A percentile compares a stretch with the other conserved stretches of the same genome.
These are phyloP conservation scores for Arrhopalites spinosus DNA, from an alignment of 2,888 invertebrate species.

Conservation along the genomic window DNA sequence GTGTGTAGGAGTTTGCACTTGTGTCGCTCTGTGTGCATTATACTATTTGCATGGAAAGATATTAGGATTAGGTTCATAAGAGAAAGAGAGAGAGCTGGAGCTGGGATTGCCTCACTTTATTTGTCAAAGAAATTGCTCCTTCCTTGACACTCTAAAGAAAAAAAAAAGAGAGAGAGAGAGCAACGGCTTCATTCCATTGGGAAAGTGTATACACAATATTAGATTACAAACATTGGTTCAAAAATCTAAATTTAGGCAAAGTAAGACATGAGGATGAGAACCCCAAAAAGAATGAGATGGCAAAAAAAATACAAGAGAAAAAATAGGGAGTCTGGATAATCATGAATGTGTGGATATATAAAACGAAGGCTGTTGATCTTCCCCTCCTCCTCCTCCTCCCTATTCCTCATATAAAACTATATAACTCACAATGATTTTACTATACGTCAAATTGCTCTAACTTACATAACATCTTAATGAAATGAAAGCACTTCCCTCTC, in stretches of 20 bases:
- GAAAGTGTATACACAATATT: not conserved
- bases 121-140: slow-evolving; percentile 13
- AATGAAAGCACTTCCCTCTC: not conserved
- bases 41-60: too few relatives aligned
- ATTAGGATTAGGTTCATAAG: too few relatives aligned
- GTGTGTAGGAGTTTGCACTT: too few relatives aligned
- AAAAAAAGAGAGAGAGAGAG: not conserved
- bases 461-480: not conserved
- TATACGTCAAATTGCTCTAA: not conserved
- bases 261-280: not conserved
- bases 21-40: too few relatives aligned
- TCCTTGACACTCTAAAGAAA: not conserved
- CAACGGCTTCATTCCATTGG: not conserved
- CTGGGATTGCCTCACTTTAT: slow-evolving; percentile 19
- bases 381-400: not conserved
- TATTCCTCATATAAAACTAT: not conserved
- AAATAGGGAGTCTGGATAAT: not conserved
- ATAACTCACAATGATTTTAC: not conserved
- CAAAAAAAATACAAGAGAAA: not conserved
- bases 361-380: not conserved
- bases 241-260: slow-evolving; percentile 20
- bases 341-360: not conserved
- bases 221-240: not conserved
- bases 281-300: not conserved
- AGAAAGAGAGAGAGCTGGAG: too few relatives aligned